Conservation (phyloP, 2,797 vertebrate species). For the Eulemur rubriventer region DNA sequence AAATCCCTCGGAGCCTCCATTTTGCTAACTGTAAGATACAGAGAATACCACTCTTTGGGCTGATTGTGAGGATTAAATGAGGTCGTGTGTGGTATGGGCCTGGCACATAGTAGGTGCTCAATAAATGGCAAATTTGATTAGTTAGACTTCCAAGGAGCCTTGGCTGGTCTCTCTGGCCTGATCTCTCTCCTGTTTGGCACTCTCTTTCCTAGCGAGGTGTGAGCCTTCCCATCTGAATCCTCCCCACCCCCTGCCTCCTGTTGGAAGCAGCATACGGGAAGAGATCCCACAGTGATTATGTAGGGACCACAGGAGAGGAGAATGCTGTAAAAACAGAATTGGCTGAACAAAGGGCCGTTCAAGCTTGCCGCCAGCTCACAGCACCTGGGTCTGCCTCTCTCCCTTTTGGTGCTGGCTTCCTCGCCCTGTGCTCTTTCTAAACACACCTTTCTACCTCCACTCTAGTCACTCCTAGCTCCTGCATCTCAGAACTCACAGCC, state of each 20-base stretch:
- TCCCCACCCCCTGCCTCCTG: neutral
- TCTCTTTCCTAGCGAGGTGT: neutral
- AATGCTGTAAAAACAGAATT: neutral
- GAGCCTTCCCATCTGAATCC: neutral
- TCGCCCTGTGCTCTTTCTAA: neutral
- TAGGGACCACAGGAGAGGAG: neutral
- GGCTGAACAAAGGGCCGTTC: neutral
- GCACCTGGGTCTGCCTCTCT: neutral
- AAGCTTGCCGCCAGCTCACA: neutral
- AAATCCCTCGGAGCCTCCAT: neutral
- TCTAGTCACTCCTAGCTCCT: neutral
- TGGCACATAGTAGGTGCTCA: neutral
- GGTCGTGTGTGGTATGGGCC: neutral
- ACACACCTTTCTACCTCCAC: neutral
- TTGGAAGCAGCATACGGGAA: neutral
- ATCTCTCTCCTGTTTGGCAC: no score
- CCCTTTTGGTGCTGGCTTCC: neutral
- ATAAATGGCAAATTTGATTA: neutral
- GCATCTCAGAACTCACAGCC: neutral
- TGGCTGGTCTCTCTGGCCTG: neutral
- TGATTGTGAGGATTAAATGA: neutral
- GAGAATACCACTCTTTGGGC: neutral
- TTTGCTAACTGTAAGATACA: neutral
- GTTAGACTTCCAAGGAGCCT: neutral
- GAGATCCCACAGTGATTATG: neutral